Percentiles rank a stretch among this genome's conserved stretches.
These are phyloP conservation scores for Onthophagus sagittarius DNA, from an alignment of 2,888 invertebrate species.

Conservation along the genomic window DNA sequence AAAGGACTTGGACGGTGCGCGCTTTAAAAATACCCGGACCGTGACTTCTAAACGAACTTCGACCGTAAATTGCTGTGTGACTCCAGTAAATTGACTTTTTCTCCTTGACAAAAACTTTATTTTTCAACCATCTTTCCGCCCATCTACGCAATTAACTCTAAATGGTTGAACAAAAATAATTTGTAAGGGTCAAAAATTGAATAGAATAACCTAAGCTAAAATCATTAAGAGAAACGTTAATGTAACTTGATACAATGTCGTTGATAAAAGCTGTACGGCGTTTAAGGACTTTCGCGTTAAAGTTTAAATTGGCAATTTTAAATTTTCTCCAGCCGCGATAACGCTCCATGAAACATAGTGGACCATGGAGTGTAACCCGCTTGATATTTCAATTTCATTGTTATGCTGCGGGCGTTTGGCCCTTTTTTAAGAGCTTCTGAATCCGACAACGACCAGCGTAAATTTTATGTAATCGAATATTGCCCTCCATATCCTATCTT, in stretches of 20 bases:
- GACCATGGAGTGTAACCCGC: not conserved
- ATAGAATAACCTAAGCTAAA: not conserved
- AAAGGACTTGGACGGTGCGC: not conserved
- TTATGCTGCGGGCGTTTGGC: not conserved
- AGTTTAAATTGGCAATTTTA: not conserved
- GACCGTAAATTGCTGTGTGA: not conserved
- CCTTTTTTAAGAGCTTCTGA: not conserved
- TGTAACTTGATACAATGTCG: not conserved
- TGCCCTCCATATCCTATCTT: not conserved
- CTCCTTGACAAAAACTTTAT: not conserved
- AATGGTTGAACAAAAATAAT: too few species aligned
- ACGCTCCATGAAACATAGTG: not conserved
- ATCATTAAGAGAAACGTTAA: not conserved
- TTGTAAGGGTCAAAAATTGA: too few species aligned
- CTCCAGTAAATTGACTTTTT: not conserved
- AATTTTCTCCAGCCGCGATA: not conserved
- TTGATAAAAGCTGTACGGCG: not conserved
- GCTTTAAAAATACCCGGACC: not conserved
- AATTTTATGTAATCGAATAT: not conserved
- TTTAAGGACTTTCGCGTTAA: not conserved
- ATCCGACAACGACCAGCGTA: not conserved
- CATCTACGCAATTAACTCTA: not conserved
- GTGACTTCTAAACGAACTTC: not conserved
- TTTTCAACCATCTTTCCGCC: not conserved
- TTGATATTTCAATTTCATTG: not conserved